These are phyloP conservation scores for Danaus melanippus DNA, from an alignment of 1,140 invertebrate genomes.

Conservation along the genomic window DNA sequence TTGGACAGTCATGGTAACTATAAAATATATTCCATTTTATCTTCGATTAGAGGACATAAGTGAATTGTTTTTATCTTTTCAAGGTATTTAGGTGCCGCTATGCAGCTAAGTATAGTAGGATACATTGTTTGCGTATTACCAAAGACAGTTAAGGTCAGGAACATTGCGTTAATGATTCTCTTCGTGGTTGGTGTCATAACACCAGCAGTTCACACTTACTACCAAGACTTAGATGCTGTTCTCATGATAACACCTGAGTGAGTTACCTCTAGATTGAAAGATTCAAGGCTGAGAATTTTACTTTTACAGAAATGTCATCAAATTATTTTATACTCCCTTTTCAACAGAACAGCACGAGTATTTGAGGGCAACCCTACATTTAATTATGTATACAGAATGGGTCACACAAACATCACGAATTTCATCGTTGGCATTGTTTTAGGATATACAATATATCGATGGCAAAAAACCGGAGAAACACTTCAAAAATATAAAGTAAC, in stretches of 20 bases:
- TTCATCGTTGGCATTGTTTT: conserved; percentile 16
- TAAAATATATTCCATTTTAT: conserved; percentile 5
- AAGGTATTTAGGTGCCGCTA: conserved; percentile 41
- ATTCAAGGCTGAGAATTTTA: too few relatives aligned
- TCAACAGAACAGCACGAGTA: conserved; percentile 8
- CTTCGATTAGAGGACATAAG: neutral
- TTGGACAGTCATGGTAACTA: conserved; percentile 43
- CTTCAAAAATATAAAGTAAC: neutral
- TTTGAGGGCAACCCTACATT: conserved; percentile 17
- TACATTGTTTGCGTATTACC: conserved; percentile 21
- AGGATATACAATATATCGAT: conserved; percentile 12
- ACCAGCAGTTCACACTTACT: conserved; percentile 31
- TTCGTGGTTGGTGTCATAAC: conserved; percentile 24
- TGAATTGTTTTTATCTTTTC: conserved; percentile 6
- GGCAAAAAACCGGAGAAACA: neutral
- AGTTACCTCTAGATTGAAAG: conserved; percentile 5
- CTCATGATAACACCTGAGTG: conserved; percentile 33
- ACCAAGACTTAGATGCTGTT: conserved; percentile 28
- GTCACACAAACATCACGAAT: conserved; percentile 19
- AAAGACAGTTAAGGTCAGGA: conserved; percentile 10
- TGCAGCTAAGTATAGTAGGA: conserved; percentile 33
- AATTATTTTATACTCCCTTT: neutral
- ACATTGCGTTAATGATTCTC: conserved; percentile 17
- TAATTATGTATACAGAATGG: conserved; percentile 19
- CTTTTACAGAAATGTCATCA: neutral